Conservation (phyloP, 2,113 vertebrate species). For the Lophotis ruficrista region DNA sequence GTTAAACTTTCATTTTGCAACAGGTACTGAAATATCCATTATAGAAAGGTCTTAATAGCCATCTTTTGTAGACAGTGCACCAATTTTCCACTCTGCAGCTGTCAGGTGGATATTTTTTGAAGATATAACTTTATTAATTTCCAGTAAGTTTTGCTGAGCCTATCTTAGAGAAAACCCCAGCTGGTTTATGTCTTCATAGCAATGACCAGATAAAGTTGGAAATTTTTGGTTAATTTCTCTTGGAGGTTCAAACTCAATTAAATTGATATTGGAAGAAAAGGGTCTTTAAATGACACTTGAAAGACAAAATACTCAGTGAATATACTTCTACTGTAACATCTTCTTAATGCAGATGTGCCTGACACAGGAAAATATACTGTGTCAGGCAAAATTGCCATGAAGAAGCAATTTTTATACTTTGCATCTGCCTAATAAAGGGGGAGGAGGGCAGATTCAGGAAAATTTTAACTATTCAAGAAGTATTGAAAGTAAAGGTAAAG, state of each 20-base stretch:
- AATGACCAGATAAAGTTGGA: background rate
- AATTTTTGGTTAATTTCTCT: background rate
- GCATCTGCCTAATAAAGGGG: background rate
- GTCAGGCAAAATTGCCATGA: background rate
- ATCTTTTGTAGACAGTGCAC: background rate
- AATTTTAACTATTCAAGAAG: background rate
- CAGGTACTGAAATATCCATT: background rate
- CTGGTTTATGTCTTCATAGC: background rate
- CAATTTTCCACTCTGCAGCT: background rate
- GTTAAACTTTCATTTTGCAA: background rate
- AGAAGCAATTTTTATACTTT: background rate
- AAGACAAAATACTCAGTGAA: background rate
- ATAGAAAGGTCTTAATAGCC: background rate
- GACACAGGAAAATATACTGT: background rate
- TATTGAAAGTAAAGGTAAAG: background rate
- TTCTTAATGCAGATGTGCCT: background rate
- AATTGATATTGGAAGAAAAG: background rate
- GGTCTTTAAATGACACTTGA: background rate
- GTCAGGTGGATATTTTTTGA: background rate
- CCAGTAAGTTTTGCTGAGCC: background rate
- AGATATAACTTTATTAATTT: background rate
- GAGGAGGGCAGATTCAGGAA: accelerated
- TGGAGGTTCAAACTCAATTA: background rate
- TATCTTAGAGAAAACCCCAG: background rate
- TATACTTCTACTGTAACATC: background rate